These are phyloP conservation scores for Elephantulus edwardii DNA, from an alignment of 2,113 vertebrate species.

Conservation along the genomic window DNA sequence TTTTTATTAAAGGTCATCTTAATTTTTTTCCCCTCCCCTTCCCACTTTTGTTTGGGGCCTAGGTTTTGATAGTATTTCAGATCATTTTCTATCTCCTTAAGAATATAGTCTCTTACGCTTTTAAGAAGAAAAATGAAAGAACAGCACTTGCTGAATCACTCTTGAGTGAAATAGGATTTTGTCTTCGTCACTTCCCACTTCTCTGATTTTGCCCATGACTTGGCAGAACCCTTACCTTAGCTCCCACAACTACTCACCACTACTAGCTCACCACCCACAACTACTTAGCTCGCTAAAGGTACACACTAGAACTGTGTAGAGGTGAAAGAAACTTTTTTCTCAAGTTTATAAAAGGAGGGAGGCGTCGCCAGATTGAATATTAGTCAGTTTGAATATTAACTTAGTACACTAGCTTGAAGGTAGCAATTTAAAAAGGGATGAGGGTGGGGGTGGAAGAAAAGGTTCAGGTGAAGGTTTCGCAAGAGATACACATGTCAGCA, in stretches of 20 bases:
- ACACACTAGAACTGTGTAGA: not conserved
- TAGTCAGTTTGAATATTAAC: constrained; percentile 67
- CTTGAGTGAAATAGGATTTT: constrained; percentile 67
- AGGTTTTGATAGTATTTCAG: not conserved
- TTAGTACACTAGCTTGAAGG: constrained; percentile 13
- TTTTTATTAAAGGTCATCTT: constrained; percentile 77
- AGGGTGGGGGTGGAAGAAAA: not conserved
- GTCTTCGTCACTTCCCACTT: not conserved
- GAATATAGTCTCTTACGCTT: no score
- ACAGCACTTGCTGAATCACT: constrained; percentile 75
- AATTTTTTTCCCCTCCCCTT: constrained; percentile 14
- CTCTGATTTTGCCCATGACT: constrained; percentile 54
- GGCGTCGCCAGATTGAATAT: not conserved
- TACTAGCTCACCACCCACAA: constrained; percentile 47
- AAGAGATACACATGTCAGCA: constrained; percentile 52
- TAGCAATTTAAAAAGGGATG: constrained; percentile 16
- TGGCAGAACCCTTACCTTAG: not conserved
- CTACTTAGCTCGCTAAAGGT: constrained; percentile 15
- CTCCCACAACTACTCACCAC: constrained; percentile 38
- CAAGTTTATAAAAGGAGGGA: not conserved
- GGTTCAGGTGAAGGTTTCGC: constrained; percentile 40
- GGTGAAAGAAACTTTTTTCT: constrained; percentile 3
- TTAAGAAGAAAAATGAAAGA: constrained; percentile 43
- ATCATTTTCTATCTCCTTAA: constrained; percentile 31
- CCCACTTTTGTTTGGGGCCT: not conserved